These are phyloP conservation scores for Andrena marginata DNA, from an alignment of 2,888 invertebrate genomes.

Conservation along the genomic window DNA sequence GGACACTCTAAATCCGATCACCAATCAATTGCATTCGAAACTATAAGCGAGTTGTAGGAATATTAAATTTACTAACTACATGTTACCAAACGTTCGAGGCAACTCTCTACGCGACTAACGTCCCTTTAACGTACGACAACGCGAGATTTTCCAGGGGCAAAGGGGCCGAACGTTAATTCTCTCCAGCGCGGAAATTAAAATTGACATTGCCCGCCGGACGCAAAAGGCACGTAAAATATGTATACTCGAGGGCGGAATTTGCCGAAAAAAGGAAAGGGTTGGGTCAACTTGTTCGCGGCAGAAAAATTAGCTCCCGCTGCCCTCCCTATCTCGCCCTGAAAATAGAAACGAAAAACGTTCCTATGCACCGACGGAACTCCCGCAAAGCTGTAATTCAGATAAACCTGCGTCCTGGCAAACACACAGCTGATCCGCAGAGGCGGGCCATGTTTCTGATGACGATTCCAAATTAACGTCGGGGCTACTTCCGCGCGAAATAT, in stretches of 20 bases:
- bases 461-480: conserved; percentile 36
- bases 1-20: too few relatives aligned
- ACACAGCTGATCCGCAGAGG: background rate
- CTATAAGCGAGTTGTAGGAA: too few relatives aligned
- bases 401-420: background rate
- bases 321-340: background rate
- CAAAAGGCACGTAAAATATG: background rate
- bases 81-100: too few relatives aligned
- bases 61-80: too few relatives aligned
- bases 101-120: too few relatives aligned
- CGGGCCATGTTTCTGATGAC: conserved; percentile 19
- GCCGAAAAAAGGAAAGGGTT: background rate
- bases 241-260: background rate
- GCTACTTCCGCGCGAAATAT: conserved; percentile 21
- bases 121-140: background rate
- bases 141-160: too few relatives aligned
- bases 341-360: conserved; percentile 10
- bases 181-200: conserved; percentile 1
- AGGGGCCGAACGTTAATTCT: background rate
- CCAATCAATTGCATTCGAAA: too few relatives aligned
- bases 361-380: background rate
- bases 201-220: background rate
- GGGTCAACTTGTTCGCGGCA: background rate
- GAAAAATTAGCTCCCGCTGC: background rate
- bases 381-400: background rate